phyloP scores from a whole-genome alignment of 2,113 vertebrate genomes.

The Mionectes macconnelli region DNA sequence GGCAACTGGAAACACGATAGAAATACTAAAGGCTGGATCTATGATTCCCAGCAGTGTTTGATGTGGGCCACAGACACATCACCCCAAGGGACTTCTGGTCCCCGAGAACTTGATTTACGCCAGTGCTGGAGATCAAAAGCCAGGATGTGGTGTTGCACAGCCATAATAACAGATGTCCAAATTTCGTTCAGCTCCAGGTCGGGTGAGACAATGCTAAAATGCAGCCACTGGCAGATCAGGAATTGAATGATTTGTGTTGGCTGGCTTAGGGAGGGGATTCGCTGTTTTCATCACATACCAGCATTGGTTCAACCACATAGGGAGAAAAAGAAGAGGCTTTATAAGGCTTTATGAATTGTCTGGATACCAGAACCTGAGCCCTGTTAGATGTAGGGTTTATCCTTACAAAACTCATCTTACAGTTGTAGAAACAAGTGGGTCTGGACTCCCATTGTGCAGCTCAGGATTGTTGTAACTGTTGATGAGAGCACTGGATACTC shows the following conservation, averaged over 20 bases:
- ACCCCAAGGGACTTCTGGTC: constrained; percentile 14
- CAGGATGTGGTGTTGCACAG: constrained; percentile 46
- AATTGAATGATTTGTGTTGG: constrained; percentile 13
- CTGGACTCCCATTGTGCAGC: neutral
- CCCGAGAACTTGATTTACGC: constrained; percentile 10
- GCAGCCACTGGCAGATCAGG: neutral
- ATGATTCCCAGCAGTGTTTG: constrained; percentile 29
- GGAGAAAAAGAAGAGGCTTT: constrained; percentile 7
- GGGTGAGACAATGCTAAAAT: constrained; percentile 31
- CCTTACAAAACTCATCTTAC: neutral
- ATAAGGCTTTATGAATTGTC: neutral
- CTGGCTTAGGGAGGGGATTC: neutral
- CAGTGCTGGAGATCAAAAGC: constrained; percentile 46
- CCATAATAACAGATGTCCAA: neutral
- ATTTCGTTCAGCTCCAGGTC: constrained; percentile 11
- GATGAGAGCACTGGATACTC: neutral
- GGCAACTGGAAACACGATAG: constrained; percentile 48
- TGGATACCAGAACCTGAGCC: neutral
- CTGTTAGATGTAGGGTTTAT: neutral
- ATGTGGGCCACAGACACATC: constrained; percentile 25
- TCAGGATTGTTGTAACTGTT: neutral
- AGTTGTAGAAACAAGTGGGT: neutral
- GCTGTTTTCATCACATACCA: constrained; percentile 1
- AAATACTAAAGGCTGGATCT: constrained; percentile 36
- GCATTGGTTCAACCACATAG: neutral